These are phyloP conservation scores for Plebejus melissa DNA, from an alignment of 2,888 invertebrate species.

Conservation along the genomic window DNA sequence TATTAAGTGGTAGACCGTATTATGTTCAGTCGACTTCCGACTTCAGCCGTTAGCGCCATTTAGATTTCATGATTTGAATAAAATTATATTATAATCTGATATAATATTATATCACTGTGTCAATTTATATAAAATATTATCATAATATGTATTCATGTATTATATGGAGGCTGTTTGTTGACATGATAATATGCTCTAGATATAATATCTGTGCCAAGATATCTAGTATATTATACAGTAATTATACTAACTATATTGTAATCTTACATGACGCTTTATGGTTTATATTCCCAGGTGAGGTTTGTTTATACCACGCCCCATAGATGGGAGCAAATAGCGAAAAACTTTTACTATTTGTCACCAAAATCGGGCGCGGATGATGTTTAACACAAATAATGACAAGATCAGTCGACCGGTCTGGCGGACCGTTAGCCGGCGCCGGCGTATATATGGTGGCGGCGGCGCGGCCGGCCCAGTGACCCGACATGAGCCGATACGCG, in stretches of 20 bases:
- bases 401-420: constrained; percentile 55
- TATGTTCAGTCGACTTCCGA: too few species aligned
- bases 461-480: constrained; percentile 50
- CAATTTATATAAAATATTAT: too few species aligned
- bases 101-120: too few species aligned
- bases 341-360: constrained; percentile 26
- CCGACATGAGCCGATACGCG: constrained; percentile 65
- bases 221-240: too few species aligned
- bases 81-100: too few species aligned
- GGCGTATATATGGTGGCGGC: constrained; percentile 58
- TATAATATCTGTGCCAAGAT: too few species aligned
- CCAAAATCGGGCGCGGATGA: constrained; percentile 38
- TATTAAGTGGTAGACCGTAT: too few species aligned
- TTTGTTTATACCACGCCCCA: not conserved
- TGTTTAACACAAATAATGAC: constrained; percentile 65
- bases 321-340: not conserved
- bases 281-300: not conserved
- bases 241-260: not conserved
- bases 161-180: too few species aligned
- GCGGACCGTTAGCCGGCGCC: constrained; percentile 59
- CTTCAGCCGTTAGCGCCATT: too few species aligned
- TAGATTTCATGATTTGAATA: too few species aligned
- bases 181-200: too few species aligned
- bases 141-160: too few species aligned
- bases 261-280: not conserved